Evolutionary conservation across 2,797 vertebrate genomes (phyloP).

Genomic region (Enteromius paludinosus): DNA sequence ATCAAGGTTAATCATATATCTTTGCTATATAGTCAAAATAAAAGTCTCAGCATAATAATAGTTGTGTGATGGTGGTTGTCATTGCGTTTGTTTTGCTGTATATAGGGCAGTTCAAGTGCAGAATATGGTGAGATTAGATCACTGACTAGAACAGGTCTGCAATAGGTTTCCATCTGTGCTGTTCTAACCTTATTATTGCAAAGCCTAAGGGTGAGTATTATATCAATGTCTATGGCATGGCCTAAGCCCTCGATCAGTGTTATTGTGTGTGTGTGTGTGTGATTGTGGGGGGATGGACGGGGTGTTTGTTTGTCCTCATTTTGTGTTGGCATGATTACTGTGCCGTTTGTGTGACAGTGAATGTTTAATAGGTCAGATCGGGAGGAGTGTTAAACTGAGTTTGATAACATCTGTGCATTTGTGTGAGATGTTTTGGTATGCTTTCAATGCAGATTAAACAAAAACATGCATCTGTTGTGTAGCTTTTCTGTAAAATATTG

Average conservation of each 20-base stretch:
- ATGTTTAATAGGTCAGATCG: conserved; percentile 36
- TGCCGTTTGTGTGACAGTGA: conserved; percentile 24
- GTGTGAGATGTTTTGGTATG: background rate
- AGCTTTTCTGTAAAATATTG: conserved; percentile 3
- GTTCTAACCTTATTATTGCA: conserved; percentile 34
- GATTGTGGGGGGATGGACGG: background rate
- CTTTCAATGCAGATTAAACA: background rate
- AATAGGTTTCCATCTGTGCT: conserved; percentile 33
- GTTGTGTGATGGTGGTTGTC: background rate
- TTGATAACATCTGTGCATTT: background rate
- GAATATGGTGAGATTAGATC: conserved; percentile 31
- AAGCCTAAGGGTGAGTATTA: conserved; percentile 36
- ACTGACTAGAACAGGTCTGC: conserved; percentile 8
- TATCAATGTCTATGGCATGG: conserved; percentile 34
- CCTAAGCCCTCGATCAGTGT: conserved; percentile 33
- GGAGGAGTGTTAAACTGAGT: background rate
- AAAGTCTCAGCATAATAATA: background rate
- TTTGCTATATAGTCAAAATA: background rate
- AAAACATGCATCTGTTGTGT: background rate
- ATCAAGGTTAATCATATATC: background rate
- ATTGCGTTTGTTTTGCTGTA: conserved; percentile 6
- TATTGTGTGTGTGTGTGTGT: background rate
- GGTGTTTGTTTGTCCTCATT: conserved; percentile 34
- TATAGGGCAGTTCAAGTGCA: background rate
- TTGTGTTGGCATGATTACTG: conserved; percentile 11